Conservation (phyloP, 1,140 invertebrate genomes). For the Apis laboriosa region DNA sequence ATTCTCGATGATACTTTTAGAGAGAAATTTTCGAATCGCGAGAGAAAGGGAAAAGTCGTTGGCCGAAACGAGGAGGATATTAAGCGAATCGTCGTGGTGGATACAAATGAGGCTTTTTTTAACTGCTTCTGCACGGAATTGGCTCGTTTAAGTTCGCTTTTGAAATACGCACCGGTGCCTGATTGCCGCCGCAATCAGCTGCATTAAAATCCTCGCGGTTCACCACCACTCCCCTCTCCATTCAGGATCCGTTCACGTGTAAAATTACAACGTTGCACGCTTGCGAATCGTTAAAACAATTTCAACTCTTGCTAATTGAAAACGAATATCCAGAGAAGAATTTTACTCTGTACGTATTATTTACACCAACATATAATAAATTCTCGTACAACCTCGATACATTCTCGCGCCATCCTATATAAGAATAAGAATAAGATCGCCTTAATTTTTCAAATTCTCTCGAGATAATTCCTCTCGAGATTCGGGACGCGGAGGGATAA, state of each 20-base stretch:
- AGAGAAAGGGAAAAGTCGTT: no score
- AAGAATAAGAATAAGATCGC: no score
- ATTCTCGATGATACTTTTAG: no score
- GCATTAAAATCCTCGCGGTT: constrained; percentile 32
- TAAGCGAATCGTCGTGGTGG: background rate
- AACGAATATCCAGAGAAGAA: no score
- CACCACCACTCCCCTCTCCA: no score
- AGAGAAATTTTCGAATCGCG: no score
- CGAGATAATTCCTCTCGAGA: no score
- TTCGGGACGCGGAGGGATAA: background rate
- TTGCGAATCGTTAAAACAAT: background rate
- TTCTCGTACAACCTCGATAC: no score
- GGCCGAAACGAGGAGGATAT: constrained; percentile 1
- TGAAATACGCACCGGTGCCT: constrained; percentile 41
- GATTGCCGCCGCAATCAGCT: constrained; percentile 45
- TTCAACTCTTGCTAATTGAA: background rate
- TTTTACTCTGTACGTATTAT: no score
- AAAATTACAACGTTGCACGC: constrained; percentile 30
- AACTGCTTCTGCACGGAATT: constrained; percentile 35
- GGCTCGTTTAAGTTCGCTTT: constrained; percentile 34
- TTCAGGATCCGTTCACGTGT: background rate
- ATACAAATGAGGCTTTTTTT: constrained; percentile 21
- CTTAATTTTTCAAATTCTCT: no score
- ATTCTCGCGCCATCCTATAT: no score
- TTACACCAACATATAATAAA: no score